Base-by-base conservation (phyloP, 2,888 invertebrate genomes). In the Epicampocera succincta region DNA sequence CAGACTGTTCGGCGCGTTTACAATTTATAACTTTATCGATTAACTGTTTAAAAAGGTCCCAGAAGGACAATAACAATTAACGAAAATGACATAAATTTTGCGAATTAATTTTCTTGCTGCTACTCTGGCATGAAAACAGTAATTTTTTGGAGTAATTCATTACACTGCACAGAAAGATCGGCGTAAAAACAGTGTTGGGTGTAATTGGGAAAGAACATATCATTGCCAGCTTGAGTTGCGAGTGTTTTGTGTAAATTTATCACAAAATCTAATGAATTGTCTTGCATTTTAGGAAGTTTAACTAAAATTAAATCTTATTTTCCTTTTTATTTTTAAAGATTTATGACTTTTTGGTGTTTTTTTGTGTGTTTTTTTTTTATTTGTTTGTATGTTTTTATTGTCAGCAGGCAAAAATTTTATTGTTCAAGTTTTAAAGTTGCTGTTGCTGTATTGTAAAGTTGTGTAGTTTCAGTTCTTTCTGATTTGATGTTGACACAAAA, bases 221-320 rank as follows among this genome's bases (percentile, higher is more conserved):
- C 11, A 17, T 21, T 63, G 42, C 11, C 13, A 71, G 25, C 73
- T 61, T 73, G 54, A 44, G 38, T 54, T 33, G n/a, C n/a, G n/a
- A 29, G 3, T 54, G 15, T 63, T 48, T 73, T 63, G 65, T 58
- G 58, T 74, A 74, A 73, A 58, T 78, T 69, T 78, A 74, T 77
- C 38, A 50, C 65, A 68, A 83, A 81, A 85, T 84, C 86, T 87
- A 86, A 87, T 86, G 86, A 87, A 87, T 86, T 87, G 86, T 84
- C 52, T 72, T 83, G 69, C 74, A 72, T 75, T 76, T 80, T 72
- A 71, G 58, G 58, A 79, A 73, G 73, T 82, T 82, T 71, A 74
- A 81, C 80, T 79, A 80, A 85, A 85, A 86, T 86, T 85, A 85
- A 86, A 85, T 84, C 85, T 82, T 85, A 79, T 71, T 69, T 68